Conservation (phyloP, 1,140 invertebrate species). For the Diachasmimorpha longicaudata region DNA sequence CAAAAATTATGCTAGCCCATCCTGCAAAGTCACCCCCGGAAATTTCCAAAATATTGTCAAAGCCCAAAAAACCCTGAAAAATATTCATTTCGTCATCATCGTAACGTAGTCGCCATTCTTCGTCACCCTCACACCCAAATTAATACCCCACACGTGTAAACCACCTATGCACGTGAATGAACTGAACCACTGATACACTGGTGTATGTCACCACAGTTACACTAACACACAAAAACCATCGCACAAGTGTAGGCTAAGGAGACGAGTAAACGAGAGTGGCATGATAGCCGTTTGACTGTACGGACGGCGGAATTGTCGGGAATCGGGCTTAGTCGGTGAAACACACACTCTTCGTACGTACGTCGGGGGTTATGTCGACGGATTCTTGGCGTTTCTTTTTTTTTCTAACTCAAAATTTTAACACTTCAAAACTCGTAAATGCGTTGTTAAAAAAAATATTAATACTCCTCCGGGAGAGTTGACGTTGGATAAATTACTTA, state of each 20-base stretch:
- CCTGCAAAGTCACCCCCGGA: neutral
- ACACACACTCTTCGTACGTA: neutral
- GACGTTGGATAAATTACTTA: conserved; percentile 59
- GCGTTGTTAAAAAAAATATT: neutral
- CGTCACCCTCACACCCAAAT: neutral
- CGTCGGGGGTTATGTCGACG: neutral
- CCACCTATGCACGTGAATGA: neutral
- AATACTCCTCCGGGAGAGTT: neutral
- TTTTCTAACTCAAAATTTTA: neutral
- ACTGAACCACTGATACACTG: too few species aligned
- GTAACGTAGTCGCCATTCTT: neutral
- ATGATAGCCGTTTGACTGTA: conserved; percentile 60
- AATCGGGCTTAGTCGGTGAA: neutral
- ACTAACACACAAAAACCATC: conserved; percentile 32
- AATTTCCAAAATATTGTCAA: neutral
- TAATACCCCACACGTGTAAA: neutral
- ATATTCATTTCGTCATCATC: neutral
- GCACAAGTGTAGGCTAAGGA: conserved; percentile 40
- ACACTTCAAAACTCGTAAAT: neutral
- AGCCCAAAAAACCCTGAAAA: neutral
- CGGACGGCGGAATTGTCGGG: conserved; percentile 43
- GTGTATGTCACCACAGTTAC: neutral
- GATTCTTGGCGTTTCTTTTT: neutral
- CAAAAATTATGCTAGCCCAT: neutral
- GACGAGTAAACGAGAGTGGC: conserved; percentile 47